Evolutionary conservation across 2,113 vertebrate genomes (phyloP).

Genomic region (Paedocypris sp.): DNA sequence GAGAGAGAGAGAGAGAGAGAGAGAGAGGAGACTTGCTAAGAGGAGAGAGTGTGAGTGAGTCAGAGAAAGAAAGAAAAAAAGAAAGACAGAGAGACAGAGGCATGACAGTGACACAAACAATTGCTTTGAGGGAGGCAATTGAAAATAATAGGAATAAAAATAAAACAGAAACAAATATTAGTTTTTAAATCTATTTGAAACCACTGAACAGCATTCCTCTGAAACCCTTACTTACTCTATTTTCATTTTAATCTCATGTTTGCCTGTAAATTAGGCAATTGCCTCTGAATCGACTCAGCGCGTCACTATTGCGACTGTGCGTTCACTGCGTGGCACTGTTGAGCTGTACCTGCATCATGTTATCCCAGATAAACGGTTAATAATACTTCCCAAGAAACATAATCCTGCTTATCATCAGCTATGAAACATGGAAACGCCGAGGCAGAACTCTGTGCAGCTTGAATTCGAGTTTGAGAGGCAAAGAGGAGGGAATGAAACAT

Average conservation of each 20-base stretch:
- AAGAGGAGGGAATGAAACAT: constrained; percentile 34
- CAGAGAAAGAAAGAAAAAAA: neutral
- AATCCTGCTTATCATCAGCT: constrained; percentile 29
- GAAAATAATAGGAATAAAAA: too few species aligned
- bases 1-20: neutral
- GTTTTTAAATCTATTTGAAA: too few species aligned
- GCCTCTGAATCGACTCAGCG: too few species aligned
- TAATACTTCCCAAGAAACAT: constrained; percentile 31
- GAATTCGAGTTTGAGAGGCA: constrained; percentile 2
- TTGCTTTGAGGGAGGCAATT: too few species aligned
- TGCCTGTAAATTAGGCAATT: too few species aligned
- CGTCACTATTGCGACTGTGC: too few species aligned
- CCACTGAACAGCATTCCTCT: too few species aligned
- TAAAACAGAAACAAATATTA: too few species aligned
- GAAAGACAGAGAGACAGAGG: too few species aligned
- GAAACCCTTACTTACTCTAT: too few species aligned
- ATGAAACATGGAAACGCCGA: constrained; percentile 14
- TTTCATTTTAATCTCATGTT: too few species aligned
- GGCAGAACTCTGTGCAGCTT: neutral
- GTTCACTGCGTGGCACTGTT: constrained; percentile 43
- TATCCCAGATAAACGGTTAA: constrained; percentile 21
- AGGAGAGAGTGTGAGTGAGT: neutral
- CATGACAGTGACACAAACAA: too few species aligned
- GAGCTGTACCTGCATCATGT: constrained; percentile 19
- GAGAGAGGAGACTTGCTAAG: neutral